Percentiles rank a stretch among this genome's conserved stretches.
These are phyloP conservation scores for Dryobota labecula DNA, from an alignment of 2,888 invertebrate species.

Conservation along the genomic window DNA sequence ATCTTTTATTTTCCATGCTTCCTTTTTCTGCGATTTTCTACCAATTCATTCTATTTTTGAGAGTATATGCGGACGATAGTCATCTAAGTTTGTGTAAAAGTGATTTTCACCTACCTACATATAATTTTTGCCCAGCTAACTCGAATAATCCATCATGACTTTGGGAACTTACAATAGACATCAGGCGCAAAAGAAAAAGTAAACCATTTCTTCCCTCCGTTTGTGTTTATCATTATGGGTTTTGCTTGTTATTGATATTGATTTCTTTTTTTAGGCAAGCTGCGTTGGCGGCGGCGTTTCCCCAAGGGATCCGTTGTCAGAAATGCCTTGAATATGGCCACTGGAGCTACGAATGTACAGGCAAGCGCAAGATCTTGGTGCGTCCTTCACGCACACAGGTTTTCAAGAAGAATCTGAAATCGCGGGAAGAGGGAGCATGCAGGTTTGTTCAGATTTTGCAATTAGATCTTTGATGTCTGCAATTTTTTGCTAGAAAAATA, in stretches of 20 bases:
- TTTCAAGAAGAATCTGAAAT: constrained; percentile 92
- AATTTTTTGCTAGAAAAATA: constrained; percentile 46
- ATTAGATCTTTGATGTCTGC: not conserved
- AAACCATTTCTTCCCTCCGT: constrained; percentile 59
- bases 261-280: constrained; percentile 84
- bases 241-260: constrained; percentile 46
- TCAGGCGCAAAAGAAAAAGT: constrained; percentile 87
- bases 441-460: constrained; percentile 71
- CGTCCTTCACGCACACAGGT: constrained; percentile 95
- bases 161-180: constrained; percentile 88
- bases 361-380: constrained; percentile 96
- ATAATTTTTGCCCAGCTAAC: constrained; percentile 33
- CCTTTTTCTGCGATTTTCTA: constrained; percentile 62
- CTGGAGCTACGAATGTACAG: constrained; percentile 98
- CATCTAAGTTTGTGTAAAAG: constrained; percentile 27
- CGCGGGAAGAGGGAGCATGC: constrained; percentile 81
- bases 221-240: constrained; percentile 21
- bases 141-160: constrained; percentile 79
- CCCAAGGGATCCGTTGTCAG: constrained; percentile 96
- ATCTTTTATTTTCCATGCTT: constrained; percentile 68
- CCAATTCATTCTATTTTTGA: constrained; percentile 69
- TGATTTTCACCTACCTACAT: constrained; percentile 62
- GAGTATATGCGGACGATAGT: constrained; percentile 57
- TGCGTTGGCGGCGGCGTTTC: constrained; percentile 92
- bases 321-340: constrained; percentile 98